Evolutionary conservation across 2,888 invertebrate species (phyloP), one percentile per base, ranked within the genome.

Genomic region (Altica lythri): DNA sequence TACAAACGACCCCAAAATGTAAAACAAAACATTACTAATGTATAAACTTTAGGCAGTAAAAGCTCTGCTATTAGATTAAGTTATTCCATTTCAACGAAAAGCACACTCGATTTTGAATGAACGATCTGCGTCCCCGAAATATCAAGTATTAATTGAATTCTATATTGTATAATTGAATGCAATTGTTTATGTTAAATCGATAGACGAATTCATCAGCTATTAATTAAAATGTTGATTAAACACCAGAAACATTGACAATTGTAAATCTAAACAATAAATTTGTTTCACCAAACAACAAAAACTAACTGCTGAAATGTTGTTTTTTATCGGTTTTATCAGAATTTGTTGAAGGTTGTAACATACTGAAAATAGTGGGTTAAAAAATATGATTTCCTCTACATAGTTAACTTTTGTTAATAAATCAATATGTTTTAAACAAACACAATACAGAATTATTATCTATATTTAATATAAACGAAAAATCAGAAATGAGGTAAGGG

Each of bases 111-210:
- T 30, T n/a, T 44, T n/a, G 29, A 18, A 9, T 9, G 10, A 44
- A 16, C 29, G 16, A 35, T 8, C 35, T 13, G 17, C 10, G 2
- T 10, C 18, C n/a, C 43, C 17, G 25, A 32, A 32, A 45, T 45
- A 51, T 51, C 52, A 37, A 30, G 32, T 52, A 52, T 52, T 52
- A 52, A 52, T 52, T 40, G 40, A 40, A 46, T 46, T 38, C 22
- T 32, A 40, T 46, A 40, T 46, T 40, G 45, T 38, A 38, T 46
- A 52, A 52, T 52, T 52, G 38, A 38, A 52, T 38, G 51, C 45
- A 52, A 22, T 45, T 38, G 29, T 22, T 18, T 29, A 45, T 44
- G 30, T 37, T 12, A 19, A 52, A 52, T 44, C 44, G 44, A 52
- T 48, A 43, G 35, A 25, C 10, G 35, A 43, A 17, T 42, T 47